phyloP scores from a whole-genome alignment of 2,113 vertebrate species.

The Zosterops pallidus region DNA sequence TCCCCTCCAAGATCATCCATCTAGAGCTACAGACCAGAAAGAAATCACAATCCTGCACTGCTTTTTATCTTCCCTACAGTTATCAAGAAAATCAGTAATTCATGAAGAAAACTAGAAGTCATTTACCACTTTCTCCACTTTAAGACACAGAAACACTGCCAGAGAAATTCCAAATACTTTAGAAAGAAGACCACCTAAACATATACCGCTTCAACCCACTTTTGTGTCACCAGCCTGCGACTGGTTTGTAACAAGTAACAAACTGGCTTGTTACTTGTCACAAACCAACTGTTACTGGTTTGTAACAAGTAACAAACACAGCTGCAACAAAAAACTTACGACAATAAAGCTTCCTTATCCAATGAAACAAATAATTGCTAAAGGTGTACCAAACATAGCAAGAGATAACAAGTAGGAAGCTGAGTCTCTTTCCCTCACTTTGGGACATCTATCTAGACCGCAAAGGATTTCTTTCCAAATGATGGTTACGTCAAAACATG shows the following conservation, averaged over 20 bases:
- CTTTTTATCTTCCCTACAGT: neutral
- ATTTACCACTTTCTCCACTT: neutral
- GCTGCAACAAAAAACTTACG: neutral
- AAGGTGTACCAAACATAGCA: neutral
- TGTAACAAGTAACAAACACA: neutral
- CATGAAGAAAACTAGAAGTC: neutral
- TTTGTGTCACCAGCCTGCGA: neutral
- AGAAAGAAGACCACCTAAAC: neutral
- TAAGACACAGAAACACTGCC: neutral
- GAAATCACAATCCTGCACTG: neutral
- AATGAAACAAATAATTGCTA: neutral
- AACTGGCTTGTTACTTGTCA: neutral
- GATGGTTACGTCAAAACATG: neutral
- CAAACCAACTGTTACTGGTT: neutral
- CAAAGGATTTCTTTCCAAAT: neutral
- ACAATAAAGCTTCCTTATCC: neutral
- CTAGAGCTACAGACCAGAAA: neutral
- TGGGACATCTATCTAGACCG: neutral
- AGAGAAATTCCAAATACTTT: neutral
- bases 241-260: fast-evolving
- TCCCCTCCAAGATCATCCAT: neutral
- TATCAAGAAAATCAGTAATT: neutral
- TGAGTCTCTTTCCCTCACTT: neutral
- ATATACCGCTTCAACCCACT: neutral
- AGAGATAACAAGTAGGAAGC: neutral